Base-by-base conservation (phyloP, 2,113 vertebrate species). In the Maylandia zebra region DNA sequence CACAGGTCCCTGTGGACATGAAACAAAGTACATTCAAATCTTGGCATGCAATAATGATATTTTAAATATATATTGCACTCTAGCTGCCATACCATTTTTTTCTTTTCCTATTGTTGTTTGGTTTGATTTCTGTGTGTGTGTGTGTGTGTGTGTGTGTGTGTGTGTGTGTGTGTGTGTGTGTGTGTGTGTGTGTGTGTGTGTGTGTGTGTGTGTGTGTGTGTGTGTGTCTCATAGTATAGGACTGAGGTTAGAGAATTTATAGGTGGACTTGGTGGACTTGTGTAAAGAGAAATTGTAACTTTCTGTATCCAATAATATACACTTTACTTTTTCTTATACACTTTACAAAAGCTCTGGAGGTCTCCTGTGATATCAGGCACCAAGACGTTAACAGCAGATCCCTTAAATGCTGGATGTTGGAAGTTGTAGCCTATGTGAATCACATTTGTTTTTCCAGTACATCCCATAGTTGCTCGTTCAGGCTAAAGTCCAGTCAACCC, bases 1-100 rank as follows among this genome's bases (percentile, higher is more conserved):
- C 61, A 97, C 97, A 61, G 97, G 94, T 88, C 98, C 98, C 98
- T 99, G 88, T 34, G 76, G 80, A 34, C 83, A 90, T 7, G 55
- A 89, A 6, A 84, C 48, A 66, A 8, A 12, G 19, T 24, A 5
- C 14, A 27, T 57, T 43, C 22, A 48, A 17, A 30, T 76, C 24
- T 30, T 45, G 1, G 4, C 10, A 66, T 66, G 34, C 13, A 76
- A 48, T 50, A 5, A 50, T 78, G 16, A 78, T 74, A 30, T 74
- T 30, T 69, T 4, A 69, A 41, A 22, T 22, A 69, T 69, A 69
- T 69, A 41, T 38, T 66, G 19, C 34, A 71, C n/a, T 14, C 66
- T 43, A 71, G 38, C 66, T 71, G 38, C 13, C 36, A 24, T 43
- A 0, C 32, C 59, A 12, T 32, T 10, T 66, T 32, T 36, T 71